Conservation (phyloP, 2,113 vertebrate species). For the Euleptes europaea region DNA sequence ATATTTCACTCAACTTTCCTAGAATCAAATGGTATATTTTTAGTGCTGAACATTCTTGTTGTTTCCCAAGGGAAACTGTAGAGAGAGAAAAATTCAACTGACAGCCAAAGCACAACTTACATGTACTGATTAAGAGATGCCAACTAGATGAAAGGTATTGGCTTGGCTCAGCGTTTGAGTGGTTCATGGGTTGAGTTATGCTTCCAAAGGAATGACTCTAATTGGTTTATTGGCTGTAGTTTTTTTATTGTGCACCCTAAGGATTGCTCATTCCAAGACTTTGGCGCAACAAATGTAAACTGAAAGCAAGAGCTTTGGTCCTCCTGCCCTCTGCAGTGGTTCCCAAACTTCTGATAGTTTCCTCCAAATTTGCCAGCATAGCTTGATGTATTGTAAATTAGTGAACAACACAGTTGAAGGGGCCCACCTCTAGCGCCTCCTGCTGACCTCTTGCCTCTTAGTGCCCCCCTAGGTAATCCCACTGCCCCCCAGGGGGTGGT, state of each 20-base stretch:
- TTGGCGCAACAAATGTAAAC: rapidly evolving
- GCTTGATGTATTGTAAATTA: too few species aligned
- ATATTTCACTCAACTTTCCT: slow-evolving; percentile 36
- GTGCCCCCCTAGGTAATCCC: too few species aligned
- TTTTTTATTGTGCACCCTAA: not conserved
- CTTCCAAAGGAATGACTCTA: not conserved
- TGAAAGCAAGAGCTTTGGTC: not conserved
- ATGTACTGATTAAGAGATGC: slow-evolving; percentile 48
- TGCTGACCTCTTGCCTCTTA: too few species aligned
- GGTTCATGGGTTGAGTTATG: slow-evolving; percentile 38
- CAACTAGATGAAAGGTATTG: slow-evolving; percentile 51
- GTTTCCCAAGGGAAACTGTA: slow-evolving; percentile 55
- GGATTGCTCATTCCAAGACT: slow-evolving; percentile 45
- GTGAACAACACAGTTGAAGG: too few species aligned
- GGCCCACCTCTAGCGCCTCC: too few species aligned
- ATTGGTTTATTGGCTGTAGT: not conserved
- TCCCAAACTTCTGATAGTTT: too few species aligned
- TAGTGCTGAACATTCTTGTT: slow-evolving; percentile 7
- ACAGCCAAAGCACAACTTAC: slow-evolving; percentile 54
- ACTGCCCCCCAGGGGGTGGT: too few species aligned
- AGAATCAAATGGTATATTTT: slow-evolving; percentile 6
- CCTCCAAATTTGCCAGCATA: too few species aligned
- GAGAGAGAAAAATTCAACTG: slow-evolving; percentile 49
- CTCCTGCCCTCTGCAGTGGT: not conserved
- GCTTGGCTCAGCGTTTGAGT: slow-evolving; percentile 42